These are phyloP conservation scores for Amblyteles armatorius DNA, from an alignment of 2,888 invertebrate species.

Conservation along the genomic window DNA sequence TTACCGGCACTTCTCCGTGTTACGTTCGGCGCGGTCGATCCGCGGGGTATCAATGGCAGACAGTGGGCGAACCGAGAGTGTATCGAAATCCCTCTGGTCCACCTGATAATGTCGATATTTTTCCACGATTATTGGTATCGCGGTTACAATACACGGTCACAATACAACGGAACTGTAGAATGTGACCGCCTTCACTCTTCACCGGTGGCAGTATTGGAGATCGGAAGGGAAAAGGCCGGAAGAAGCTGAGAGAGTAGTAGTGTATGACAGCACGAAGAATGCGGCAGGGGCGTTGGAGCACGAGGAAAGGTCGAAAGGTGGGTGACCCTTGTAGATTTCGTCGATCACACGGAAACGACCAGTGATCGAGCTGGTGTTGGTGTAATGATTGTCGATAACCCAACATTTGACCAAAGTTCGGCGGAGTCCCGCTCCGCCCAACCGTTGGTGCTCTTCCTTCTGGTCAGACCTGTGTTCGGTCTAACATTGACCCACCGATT, in stretches of 20 bases:
- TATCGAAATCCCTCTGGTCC: slow-evolving; percentile 34
- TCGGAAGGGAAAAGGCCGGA: not conserved
- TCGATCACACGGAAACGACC: not conserved
- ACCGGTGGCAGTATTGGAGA: slow-evolving; percentile 56
- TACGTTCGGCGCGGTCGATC: slow-evolving; percentile 35
- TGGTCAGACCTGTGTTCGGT: too few species aligned
- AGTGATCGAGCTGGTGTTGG: not conserved
- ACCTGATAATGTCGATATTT: slow-evolving; percentile 56
- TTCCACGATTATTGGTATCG: slow-evolving; percentile 72
- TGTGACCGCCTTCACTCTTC: slow-evolving; percentile 52
- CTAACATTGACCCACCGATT: not conserved
- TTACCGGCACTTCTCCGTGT: slow-evolving; percentile 31
- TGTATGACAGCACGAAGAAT: slow-evolving; percentile 3
- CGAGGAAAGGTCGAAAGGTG: not conserved
- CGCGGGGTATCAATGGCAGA: slow-evolving; percentile 16
- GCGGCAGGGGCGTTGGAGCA: not conserved
- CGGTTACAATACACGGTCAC: slow-evolving; percentile 48
- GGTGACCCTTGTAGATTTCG: not conserved
- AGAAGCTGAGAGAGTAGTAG: not conserved
- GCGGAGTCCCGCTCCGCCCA: not conserved
- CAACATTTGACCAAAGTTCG: not conserved
- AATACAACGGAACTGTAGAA: slow-evolving; percentile 41
- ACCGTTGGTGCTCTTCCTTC: not conserved
- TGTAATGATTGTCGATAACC: not conserved
- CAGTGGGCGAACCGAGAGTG: slow-evolving; percentile 22